phyloP scores from a whole-genome alignment of 2,888 invertebrate genomes.

The Agapetus fuscipes region DNA sequence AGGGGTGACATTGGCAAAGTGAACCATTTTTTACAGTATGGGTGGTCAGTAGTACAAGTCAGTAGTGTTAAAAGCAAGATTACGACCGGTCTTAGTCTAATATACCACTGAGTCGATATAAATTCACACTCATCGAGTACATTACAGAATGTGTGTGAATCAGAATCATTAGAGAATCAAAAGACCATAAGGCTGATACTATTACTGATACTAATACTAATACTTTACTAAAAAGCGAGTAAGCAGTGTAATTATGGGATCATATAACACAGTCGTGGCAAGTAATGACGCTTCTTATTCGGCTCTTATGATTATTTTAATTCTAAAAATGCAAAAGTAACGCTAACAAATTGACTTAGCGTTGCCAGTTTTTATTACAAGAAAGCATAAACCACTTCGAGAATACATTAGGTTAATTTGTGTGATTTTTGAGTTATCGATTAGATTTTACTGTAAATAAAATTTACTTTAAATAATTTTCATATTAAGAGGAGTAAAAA shows the following conservation, averaged over 20 bases:
- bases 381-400: too few species aligned
- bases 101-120: too few species aligned
- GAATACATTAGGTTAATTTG: too few species aligned
- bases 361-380: not conserved
- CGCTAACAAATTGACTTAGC: not conserved
- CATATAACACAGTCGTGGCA: not conserved
- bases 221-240: constrained; percentile 9
- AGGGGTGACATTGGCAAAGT: too few species aligned
- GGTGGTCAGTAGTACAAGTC: too few species aligned
- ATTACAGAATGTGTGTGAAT: constrained; percentile 19
- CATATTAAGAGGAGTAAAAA: too few species aligned
- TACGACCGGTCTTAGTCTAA: too few species aligned
- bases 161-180: constrained; percentile 17
- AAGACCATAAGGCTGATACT: constrained; percentile 1
- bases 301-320: not conserved
- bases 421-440: too few species aligned
- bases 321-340: not conserved
- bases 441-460: too few species aligned
- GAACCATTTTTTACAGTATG: too few species aligned
- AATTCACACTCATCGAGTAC: constrained; percentile 7
- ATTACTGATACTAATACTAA: not conserved
- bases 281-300: not conserved
- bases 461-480: too few species aligned
- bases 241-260: constrained; percentile 1
- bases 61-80: too few species aligned